These are phyloP conservation scores for Microchirus variegatus DNA, from an alignment of 2,797 vertebrate genomes.

Conservation along the genomic window DNA sequence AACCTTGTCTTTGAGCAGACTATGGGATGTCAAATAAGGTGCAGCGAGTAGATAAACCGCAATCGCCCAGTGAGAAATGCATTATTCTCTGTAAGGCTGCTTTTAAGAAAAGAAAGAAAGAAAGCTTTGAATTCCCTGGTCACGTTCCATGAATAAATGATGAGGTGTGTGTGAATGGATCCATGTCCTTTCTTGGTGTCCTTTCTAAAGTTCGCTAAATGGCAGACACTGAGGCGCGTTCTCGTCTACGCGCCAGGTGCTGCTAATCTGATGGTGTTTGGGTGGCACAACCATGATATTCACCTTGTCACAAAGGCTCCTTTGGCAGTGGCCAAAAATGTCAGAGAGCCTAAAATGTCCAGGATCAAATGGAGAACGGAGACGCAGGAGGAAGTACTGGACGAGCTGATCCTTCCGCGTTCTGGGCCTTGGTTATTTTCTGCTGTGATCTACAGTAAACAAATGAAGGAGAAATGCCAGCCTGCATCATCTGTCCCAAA, in stretches of 20 bases:
- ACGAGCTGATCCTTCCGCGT: background rate
- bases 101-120: conserved; percentile 55
- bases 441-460: conserved; percentile 5
- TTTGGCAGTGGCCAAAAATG: background rate
- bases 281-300: conserved; percentile 34
- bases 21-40: conserved; percentile 44
- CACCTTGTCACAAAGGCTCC: conserved; percentile 22
- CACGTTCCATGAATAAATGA: conserved; percentile 75
- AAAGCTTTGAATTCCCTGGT: conserved; percentile 62
- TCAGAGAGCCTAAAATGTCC: conserved; percentile 31
- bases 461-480: conserved; percentile 8
- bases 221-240: conserved; percentile 50
- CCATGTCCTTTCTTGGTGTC: conserved; percentile 68
- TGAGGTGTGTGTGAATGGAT: conserved; percentile 65
- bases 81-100: conserved; percentile 43
- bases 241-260: conserved; percentile 28
- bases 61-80: conserved; percentile 35
- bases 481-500: conserved; percentile 2
- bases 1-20: conserved; percentile 14
- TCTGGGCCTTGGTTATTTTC: conserved; percentile 5
- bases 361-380: conserved; percentile 4
- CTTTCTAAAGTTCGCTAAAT: conserved; percentile 74
- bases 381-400: background rate
- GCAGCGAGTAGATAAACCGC: conserved; percentile 45
- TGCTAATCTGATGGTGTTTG: conserved; percentile 59